Evolutionary conservation across 2,113 vertebrate species (phyloP).

Genomic region (Rhabdornis inornatus): DNA sequence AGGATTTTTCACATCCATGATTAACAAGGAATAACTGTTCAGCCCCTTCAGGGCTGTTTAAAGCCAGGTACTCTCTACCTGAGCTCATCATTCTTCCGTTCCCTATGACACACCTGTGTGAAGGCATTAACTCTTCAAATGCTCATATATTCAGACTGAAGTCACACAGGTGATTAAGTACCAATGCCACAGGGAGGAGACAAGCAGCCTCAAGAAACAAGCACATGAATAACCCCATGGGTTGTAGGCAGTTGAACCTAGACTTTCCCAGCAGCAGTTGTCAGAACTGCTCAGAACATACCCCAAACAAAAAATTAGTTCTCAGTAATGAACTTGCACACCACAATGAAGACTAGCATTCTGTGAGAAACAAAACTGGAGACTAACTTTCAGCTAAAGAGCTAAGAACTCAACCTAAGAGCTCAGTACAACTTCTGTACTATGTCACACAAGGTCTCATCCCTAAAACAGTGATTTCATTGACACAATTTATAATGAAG

Average conservation of each 20-base stretch:
- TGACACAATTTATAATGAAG: background rate
- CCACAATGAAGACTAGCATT: background rate
- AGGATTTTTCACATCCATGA: background rate
- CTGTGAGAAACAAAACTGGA: background rate
- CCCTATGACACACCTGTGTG: background rate
- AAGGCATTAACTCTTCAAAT: background rate
- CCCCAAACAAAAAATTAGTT: background rate
- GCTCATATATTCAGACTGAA: background rate
- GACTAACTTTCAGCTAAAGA: background rate
- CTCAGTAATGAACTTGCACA: background rate
- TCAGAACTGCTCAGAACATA: background rate
- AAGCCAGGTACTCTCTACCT: background rate
- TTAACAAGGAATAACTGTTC: conserved; percentile 26
- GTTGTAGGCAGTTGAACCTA: background rate
- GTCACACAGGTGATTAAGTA: background rate
- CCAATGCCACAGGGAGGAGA: background rate
- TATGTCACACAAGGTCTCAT: background rate
- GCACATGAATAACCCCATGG: background rate
- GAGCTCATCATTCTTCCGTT: background rate
- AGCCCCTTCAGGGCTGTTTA: conserved; percentile 34
- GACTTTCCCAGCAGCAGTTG: background rate
- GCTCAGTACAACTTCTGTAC: background rate
- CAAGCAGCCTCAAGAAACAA: background rate
- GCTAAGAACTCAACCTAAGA: background rate
- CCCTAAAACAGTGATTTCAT: background rate